Base-by-base conservation (phyloP, 2,797 vertebrate genomes). In the Nasua narica region DNA sequence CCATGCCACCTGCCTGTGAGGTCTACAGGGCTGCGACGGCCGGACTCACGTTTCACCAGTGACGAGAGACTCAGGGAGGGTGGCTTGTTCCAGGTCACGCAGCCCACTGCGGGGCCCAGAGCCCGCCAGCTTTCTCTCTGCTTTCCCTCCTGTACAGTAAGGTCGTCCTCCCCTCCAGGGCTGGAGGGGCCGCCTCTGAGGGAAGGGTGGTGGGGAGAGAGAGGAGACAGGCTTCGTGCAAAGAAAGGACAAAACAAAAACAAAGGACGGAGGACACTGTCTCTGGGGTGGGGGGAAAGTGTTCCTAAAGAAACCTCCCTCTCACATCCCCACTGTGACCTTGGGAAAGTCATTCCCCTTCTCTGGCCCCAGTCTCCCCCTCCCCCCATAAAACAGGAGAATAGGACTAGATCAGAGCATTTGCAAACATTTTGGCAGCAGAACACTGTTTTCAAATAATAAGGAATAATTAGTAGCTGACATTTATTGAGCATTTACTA, bases 401-500 rank as follows among this genome's bases (percentile, higher is more conserved):
- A 43, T 23, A 48, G 70, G 18, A 67, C 9, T 32, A 91, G 93
- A 95, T 96, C 87, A 95, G 93, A 97, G 87, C 52, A 79, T 81
- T 91, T 93, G 60, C 77, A 88, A 87, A 88, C 72, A 91, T 78
- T 96, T 40, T 97, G 93, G 93, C 93, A 96, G 72, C 65, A 88
- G 74, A 96, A 91, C 62, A 54, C 76, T 90, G 90, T 96, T 93
- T 96, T 96, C 87, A 88, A 93, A 88, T 93, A 95, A 93, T 87
- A 87, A 90, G 83, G 88, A 95, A 67, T 95, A 97, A 93, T 95
- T 85, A 97, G 72, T 85, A 95, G 96, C 58, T 95, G 87, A 93
- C 90, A 58, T 95, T 90, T 93, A 96, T 60, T 95, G 90, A 93
- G 87, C 56, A 85, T 91, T 93, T 95, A 96, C 40, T 70, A 90